These are phyloP conservation scores for Malthinus flaveolus DNA, from an alignment of 2,888 invertebrate species.

Conservation along the genomic window DNA sequence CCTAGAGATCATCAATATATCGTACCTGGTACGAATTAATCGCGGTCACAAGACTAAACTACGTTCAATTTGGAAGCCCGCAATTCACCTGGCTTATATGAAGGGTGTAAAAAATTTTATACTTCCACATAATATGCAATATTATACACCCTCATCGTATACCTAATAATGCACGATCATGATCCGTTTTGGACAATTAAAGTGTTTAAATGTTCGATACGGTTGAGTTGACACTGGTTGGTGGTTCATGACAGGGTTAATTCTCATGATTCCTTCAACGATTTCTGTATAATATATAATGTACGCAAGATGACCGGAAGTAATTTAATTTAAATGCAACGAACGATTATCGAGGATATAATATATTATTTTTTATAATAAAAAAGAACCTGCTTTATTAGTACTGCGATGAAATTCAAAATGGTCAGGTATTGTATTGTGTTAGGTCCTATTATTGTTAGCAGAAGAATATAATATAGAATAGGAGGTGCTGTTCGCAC, in stretches of 20 bases:
- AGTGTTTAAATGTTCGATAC: slow-evolving; percentile 44
- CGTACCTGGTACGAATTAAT: slow-evolving; percentile 49
- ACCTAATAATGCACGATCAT: slow-evolving; percentile 4
- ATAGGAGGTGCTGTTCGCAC: too few relatives aligned
- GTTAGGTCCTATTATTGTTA: too few relatives aligned
- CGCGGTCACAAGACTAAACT: slow-evolving; percentile 27
- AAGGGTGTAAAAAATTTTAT: slow-evolving; percentile 18
- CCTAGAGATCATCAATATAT: slow-evolving; percentile 48
- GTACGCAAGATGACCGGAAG: slow-evolving; percentile 7
- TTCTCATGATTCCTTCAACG: slow-evolving; percentile 15
- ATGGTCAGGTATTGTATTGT: too few relatives aligned
- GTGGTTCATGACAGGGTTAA: slow-evolving; percentile 15
- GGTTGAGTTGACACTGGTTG: slow-evolving; percentile 33
- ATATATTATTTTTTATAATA: too few relatives aligned
- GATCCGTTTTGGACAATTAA: slow-evolving; percentile 43
- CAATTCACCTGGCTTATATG: slow-evolving; percentile 27
- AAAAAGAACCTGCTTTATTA: too few relatives aligned
- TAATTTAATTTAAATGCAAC: background rate
- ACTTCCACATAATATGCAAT: too few relatives aligned
- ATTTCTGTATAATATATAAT: background rate
- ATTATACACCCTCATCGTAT: slow-evolving; percentile 11
- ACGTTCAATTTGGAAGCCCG: slow-evolving; percentile 23
- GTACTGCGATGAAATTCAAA: too few relatives aligned
- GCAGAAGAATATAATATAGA: too few relatives aligned
- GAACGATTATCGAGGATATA: too few relatives aligned